Evolutionary conservation across 2,113 vertebrate species (phyloP).

Genomic region (Gymnocephalus cernua): DNA sequence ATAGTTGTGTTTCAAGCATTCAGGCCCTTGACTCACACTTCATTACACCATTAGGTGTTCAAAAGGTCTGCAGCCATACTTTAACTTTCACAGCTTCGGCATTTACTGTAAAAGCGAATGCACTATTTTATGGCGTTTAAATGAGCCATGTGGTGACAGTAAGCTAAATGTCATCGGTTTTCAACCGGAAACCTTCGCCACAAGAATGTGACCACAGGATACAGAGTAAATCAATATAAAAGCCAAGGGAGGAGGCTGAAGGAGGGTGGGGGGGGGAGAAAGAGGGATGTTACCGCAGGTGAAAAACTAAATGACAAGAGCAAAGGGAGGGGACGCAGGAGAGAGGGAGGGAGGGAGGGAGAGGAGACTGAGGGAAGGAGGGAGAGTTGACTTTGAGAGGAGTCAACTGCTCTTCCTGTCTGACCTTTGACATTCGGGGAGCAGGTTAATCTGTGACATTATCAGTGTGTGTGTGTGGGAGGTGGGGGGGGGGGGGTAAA

Average conservation of each 20-base stretch:
- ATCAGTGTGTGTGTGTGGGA: not conserved
- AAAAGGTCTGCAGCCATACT: conserved; percentile 22
- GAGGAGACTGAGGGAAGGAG: conserved; percentile 1
- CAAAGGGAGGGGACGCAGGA: conserved; percentile 6
- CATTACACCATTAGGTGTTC: not conserved
- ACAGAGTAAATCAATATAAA: conserved; percentile 77
- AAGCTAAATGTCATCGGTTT: conserved; percentile 77
- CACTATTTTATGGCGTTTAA: conserved; percentile 61
- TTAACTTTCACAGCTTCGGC: not conserved
- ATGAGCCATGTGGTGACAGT: conserved; percentile 67
- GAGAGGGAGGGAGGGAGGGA: conserved; percentile 19
- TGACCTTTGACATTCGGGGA: conserved; percentile 37
- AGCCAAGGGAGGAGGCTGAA: conserved; percentile 51
- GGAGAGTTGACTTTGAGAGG: conserved; percentile 10
- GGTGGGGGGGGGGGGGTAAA: no score
- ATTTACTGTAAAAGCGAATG: not conserved
- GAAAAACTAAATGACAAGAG: conserved; percentile 45
- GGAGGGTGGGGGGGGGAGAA: conserved; percentile 35
- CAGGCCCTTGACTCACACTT: not conserved
- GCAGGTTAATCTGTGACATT: conserved; percentile 43
- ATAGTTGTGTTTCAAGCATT: not conserved
- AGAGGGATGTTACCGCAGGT: conserved; percentile 23
- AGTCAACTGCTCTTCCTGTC: conserved; percentile 16
- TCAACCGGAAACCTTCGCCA: conserved; percentile 80
- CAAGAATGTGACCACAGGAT: conserved; percentile 81